Evolutionary conservation across 2,113 vertebrate genomes (phyloP).

Genomic region (Platycercus adscitus): DNA sequence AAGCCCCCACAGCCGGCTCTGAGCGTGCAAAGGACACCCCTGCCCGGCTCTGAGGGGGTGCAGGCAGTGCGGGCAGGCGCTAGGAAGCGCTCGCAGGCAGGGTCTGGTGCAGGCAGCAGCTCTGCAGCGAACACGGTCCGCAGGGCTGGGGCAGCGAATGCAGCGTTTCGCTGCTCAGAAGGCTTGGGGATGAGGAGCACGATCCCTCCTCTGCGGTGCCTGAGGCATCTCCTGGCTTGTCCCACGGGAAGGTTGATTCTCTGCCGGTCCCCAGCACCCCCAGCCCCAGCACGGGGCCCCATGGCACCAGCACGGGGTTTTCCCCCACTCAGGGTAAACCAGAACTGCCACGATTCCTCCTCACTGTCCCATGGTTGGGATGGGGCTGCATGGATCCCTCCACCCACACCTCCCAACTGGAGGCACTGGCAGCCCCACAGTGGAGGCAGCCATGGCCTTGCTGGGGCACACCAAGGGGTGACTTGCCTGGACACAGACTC

Average conservation of each 20-base stretch:
- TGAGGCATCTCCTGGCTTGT: neutral
- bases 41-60: neutral
- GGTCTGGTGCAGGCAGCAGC: neutral
- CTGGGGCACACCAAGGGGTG: neutral
- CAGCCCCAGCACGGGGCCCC: neutral
- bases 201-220: neutral
- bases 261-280: accelerated
- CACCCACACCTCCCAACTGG: accelerated
- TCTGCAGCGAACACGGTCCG: accelerated
- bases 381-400: accelerated
- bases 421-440: neutral
- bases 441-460: neutral
- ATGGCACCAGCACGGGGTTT: accelerated
- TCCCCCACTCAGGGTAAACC: neutral
- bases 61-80: neutral
- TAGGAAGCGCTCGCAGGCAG: neutral
- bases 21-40: neutral
- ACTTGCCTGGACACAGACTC: neutral
- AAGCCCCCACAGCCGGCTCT: accelerated
- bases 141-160: accelerated
- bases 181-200: neutral
- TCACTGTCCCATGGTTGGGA: neutral
- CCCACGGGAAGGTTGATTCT: neutral
- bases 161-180: neutral
- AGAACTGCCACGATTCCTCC: neutral